phyloP scores from a whole-genome alignment of 2,113 vertebrate species.

The Aegotheles bennettii region DNA sequence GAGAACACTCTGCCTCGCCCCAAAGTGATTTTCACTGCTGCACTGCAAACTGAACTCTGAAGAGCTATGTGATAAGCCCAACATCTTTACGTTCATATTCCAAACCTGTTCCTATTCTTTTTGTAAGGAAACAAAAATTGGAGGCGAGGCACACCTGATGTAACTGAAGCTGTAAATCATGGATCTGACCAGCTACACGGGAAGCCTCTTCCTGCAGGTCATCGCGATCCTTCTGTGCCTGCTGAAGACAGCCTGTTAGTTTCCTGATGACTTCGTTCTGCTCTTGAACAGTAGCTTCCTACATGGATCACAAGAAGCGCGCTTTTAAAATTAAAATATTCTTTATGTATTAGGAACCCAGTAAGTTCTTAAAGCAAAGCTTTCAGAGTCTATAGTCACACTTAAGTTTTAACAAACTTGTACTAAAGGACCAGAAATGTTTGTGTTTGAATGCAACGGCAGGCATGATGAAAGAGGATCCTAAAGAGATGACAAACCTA shows the following conservation, averaged over 20 bases:
- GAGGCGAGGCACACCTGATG: constrained; percentile 70
- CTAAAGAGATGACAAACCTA: neutral
- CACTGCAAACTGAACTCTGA: neutral
- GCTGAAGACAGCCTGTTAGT: constrained; percentile 77
- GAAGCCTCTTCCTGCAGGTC: constrained; percentile 77
- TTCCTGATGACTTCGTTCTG: constrained; percentile 80
- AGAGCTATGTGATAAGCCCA: neutral
- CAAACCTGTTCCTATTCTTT: neutral
- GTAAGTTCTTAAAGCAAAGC: neutral
- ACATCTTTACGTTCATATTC: neutral
- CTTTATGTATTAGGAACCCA: neutral
- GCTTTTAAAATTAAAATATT: neutral
- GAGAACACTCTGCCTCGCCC: neutral
- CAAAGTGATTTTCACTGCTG: neutral
- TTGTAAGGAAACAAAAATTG: neutral
- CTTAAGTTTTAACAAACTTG: neutral
- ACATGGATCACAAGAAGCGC: neutral
- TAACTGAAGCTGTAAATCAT: constrained; percentile 77
- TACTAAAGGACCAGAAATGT: neutral
- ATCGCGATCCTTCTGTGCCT: constrained; percentile 66
- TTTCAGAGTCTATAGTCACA: neutral
- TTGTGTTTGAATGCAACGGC: neutral
- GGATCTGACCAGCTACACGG: constrained; percentile 71
- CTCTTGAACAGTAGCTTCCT: constrained; percentile 78
- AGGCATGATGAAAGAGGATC: neutral